These are phyloP conservation scores for Macrosiphum euphorbiae DNA, from an alignment of 2,888 invertebrate genomes.

Conservation along the genomic window DNA sequence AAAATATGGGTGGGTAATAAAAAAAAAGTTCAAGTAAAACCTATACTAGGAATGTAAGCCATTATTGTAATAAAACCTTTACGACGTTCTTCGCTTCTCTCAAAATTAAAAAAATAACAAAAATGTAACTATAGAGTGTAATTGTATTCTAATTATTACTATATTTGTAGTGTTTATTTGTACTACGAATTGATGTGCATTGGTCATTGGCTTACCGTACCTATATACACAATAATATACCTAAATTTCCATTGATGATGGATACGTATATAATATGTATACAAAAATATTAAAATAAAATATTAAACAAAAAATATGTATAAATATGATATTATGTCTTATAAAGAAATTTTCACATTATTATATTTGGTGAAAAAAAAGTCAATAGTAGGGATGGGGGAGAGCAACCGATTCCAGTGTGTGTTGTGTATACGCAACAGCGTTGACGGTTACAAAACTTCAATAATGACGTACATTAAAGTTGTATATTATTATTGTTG, in stretches of 20 bases:
- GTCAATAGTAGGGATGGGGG: too few species aligned
- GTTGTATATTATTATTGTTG: slow-evolving; percentile 19
- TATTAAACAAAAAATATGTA: neutral
- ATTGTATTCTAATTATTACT: neutral
- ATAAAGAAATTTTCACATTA: neutral
- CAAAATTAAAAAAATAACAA: neutral
- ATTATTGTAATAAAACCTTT: neutral
- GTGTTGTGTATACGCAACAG: neutral
- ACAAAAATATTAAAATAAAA: too few species aligned
- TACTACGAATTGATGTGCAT: too few species aligned
- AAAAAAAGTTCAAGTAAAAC: neutral
- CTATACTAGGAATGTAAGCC: neutral
- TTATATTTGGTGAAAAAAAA: neutral
- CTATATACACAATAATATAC: too few species aligned
- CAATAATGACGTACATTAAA: slow-evolving; percentile 28
- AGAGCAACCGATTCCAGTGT: neutral
- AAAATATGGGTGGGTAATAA: neutral
- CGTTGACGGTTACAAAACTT: slow-evolving; percentile 18
- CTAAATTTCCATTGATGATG: neutral
- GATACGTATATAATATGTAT: neutral
- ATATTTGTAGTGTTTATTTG: too few species aligned
- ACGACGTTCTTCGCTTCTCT: neutral
- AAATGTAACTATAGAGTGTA: neutral
- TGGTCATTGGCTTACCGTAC: too few species aligned
- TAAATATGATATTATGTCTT: neutral